Conservation (phyloP, 2,797 vertebrate species). For the Smutsia temminckii region DNA sequence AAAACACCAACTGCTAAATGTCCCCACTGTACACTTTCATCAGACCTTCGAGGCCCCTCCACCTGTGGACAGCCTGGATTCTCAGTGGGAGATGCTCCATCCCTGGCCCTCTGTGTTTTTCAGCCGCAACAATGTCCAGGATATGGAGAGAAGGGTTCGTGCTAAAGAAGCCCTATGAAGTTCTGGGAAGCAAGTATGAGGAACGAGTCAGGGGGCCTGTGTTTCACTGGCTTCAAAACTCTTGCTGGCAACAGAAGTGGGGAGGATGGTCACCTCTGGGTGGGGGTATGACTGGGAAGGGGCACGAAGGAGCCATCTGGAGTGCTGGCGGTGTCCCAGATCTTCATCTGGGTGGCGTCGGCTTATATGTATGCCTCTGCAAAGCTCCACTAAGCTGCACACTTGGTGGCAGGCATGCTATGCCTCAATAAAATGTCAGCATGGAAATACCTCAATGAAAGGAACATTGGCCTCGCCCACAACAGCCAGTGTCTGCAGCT, state of each 20-base stretch:
- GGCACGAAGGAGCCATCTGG: neutral
- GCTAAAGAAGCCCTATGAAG: neutral
- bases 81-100: rapidly evolving
- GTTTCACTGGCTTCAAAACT: neutral
- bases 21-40: neutral
- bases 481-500: neutral
- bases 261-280: neutral
- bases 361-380: neutral
- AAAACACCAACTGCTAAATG: neutral
- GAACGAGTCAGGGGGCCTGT: neutral
- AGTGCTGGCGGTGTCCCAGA: rapidly evolving
- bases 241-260: neutral
- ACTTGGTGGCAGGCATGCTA: neutral
- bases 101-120: neutral
- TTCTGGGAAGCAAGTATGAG: neutral
- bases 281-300: neutral
- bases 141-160: rapidly evolving
- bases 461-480: rapidly evolving
- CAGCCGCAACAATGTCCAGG: neutral
- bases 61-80: no score
- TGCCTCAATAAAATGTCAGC: neutral
- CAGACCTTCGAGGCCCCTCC: neutral
- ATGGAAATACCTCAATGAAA: neutral
- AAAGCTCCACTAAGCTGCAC: neutral
- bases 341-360: neutral